Evolutionary conservation across 2,888 invertebrate genomes (phyloP).

Genomic region (Gisinianus flammeolus): DNA sequence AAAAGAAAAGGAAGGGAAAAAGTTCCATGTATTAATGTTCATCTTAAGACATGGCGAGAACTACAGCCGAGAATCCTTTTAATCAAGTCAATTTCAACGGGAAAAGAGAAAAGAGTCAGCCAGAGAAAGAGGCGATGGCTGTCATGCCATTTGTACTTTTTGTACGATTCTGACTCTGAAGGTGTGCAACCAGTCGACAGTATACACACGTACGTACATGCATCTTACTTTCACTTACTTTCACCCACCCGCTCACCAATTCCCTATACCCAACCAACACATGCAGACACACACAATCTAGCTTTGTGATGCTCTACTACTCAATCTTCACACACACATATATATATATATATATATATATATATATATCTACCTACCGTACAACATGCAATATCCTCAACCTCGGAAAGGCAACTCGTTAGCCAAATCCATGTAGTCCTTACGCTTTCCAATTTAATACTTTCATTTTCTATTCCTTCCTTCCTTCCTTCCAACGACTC

Average conservation of each 20-base stretch:
- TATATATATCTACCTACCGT: too few relatives aligned
- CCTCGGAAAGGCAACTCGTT: conserved; percentile 14
- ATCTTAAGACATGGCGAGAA: background rate
- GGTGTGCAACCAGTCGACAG: background rate
- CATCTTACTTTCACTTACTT: background rate
- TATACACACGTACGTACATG: background rate
- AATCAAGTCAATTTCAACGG: conserved; percentile 31
- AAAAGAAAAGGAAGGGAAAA: too few relatives aligned
- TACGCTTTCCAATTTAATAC: conserved; percentile 22
- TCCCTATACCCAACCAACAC: too few relatives aligned
- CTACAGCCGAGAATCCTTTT: conserved; percentile 27
- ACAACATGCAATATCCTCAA: conserved; percentile 24
- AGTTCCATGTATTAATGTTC: background rate
- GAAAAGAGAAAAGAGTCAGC: background rate
- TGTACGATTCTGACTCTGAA: background rate
- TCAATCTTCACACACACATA: background rate
- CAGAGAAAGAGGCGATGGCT: background rate
- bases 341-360: too few relatives aligned
- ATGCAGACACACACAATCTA: too few relatives aligned
- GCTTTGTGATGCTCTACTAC: background rate
- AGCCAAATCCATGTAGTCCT: conserved; percentile 25
- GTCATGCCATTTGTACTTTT: background rate
- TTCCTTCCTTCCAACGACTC: background rate
- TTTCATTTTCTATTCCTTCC: conserved; percentile 3
- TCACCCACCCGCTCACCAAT: too few relatives aligned